Percentiles rank a stretch among this genome's conserved stretches.
Conservation (phyloP, 2,797 vertebrate genomes). For the Micrastur ruficollis region DNA sequence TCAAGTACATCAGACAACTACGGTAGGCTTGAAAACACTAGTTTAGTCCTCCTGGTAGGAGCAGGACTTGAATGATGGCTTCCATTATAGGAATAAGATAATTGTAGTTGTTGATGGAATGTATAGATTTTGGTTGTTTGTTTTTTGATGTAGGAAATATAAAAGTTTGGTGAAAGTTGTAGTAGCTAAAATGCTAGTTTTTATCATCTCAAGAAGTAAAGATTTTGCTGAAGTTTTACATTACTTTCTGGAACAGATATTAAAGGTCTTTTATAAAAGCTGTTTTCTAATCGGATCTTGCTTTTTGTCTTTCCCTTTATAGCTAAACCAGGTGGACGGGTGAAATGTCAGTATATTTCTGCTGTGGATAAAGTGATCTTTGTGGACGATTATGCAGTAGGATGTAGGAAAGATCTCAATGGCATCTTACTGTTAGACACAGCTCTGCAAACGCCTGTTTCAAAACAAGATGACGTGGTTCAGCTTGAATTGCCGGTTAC, state of each 20-base stretch:
- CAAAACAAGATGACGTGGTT: constrained; percentile 95
- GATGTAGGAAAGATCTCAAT: constrained; percentile 97
- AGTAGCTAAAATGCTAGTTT: background rate
- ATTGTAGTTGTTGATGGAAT: background rate
- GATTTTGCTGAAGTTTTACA: background rate
- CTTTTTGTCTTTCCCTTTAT: constrained; percentile 36
- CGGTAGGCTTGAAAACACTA: background rate
- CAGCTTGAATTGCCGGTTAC: constrained; percentile 97
- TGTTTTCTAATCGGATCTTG: background rate
- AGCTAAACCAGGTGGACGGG: constrained; percentile 96
- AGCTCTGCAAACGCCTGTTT: constrained; percentile 94
- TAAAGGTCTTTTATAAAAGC: background rate
- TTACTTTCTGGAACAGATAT: background rate
- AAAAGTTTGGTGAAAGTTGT: background rate
- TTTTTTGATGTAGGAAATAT: background rate
- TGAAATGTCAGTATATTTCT: constrained; percentile 98
- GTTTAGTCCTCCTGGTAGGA: background rate
- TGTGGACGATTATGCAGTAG: constrained; percentile 96
- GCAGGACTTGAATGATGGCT: background rate
- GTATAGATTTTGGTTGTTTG: background rate
- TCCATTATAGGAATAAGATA: background rate
- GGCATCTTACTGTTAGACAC: constrained; percentile 97
- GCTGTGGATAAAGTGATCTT: constrained; percentile 99
- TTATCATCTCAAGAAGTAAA: background rate
- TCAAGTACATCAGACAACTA: background rate